Base-by-base conservation (phyloP, 2,797 vertebrate species). In the Danio albolineatus region DNA sequence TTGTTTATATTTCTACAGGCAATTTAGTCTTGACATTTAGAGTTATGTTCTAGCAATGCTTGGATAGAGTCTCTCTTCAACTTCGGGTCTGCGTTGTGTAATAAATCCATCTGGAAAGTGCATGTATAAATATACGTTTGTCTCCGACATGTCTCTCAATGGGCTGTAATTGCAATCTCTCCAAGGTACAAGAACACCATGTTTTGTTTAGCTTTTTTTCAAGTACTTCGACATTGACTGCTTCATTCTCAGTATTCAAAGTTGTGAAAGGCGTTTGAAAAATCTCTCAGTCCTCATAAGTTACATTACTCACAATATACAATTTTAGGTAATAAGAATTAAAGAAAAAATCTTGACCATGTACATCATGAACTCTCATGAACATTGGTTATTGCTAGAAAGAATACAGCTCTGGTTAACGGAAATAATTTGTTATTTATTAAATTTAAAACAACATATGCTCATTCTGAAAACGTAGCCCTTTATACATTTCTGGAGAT, bases 231-330 rank as follows among this genome's bases (percentile, higher is more conserved):
- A 59, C 0, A 2, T 49, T 12, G 13, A 67, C 14, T 14, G 62
- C 4, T 39, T 65, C 39, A 41, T 65, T 84, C 87, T 80, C 28
- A 59, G 14, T 6, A 51, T 62, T 39, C 9, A 6, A 21, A 28
- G 44, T 69, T 1, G 9, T 62, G 38, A 4, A 67, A 66, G 14
- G 48, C 38, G 21, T 39, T 51, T 12, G 0, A 14, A 67, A 49
- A n/a, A n/a, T n/a, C n/a, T n/a, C n/a, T n/a, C n/a, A n/a, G n/a
- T n/a, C 28, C 13, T 36, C 44, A 28, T 36, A 67, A 44, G n/a
- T 19, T 43, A 3, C 10, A 65, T 7, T 2, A 44, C 10, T 65
- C 6, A 0, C 10, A 13, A 14, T 62, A 2, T 17, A 17, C 2
- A n/a, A 44, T 43, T 64, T 43, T 38, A 64, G 10, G 10, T 17